Evolutionary conservation across 2,888 invertebrate species (phyloP).

Genomic region (Trachelus tabidus): DNA sequence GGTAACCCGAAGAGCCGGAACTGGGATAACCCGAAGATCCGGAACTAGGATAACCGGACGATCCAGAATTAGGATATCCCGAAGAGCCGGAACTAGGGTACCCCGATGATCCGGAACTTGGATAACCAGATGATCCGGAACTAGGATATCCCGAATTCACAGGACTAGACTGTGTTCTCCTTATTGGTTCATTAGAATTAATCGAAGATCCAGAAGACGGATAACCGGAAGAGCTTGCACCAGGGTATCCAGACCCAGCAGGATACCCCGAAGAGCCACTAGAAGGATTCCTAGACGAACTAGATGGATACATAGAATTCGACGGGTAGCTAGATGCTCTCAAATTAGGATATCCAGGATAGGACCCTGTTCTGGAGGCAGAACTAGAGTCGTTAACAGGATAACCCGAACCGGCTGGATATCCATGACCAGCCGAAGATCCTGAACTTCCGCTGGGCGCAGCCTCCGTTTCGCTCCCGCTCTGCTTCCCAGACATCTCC

Average conservation of each 20-base stretch:
- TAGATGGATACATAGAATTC: neutral
- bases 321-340: slow-evolving; percentile 15
- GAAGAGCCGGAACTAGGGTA: slow-evolving; percentile 14
- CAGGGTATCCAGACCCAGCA: slow-evolving; percentile 20
- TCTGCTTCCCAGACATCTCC: slow-evolving; percentile 41
- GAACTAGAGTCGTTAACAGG: slow-evolving; percentile 21
- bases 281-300: neutral
- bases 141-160: slow-evolving; percentile 23
- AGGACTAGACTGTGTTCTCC: slow-evolving; percentile 21
- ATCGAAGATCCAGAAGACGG: slow-evolving; percentile 12
- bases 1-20: slow-evolving; percentile 18
- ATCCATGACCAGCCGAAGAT: neutral
- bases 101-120: slow-evolving; percentile 8
- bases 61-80: slow-evolving; percentile 7
- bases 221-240: slow-evolving; percentile 21
- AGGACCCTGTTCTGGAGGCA: slow-evolving; percentile 16
- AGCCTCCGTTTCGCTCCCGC: slow-evolving; percentile 9
- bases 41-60: slow-evolving; percentile 21
- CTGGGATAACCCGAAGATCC: slow-evolving; percentile 4
- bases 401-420: slow-evolving; percentile 18
- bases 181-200: neutral
- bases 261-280: slow-evolving; percentile 13
- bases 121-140: slow-evolving; percentile 25
- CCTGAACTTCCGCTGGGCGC: slow-evolving; percentile 15
- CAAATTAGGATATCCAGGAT: neutral